Evolutionary conservation across 2,797 vertebrate species (phyloP), one percentile per base, ranked within the genome.

Genomic region (Cynodonichthys magdalenae): DNA sequence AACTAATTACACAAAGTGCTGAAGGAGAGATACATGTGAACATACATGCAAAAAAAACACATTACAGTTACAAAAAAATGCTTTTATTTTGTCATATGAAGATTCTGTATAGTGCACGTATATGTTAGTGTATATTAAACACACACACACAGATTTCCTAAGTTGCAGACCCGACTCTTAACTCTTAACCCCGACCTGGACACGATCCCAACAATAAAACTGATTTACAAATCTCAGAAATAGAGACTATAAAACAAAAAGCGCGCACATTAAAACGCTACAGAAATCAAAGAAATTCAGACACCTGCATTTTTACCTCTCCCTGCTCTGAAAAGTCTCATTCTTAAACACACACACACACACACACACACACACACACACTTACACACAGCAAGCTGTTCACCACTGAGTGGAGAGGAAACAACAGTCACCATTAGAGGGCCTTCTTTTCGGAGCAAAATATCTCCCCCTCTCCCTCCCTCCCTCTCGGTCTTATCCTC

Each of bases 391-490:
- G 42, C 57, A 18, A 65, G 55, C 17, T 66, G 71, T 73, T 77
- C 75, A 71, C 24, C 71, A 75, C 34, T 65, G 77, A 82, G 84
- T 71, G 77, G 53, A 62, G 77, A 69, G 67, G 58, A 86, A 59
- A 84, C 77, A 86, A 80, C 77, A 73, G 77, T 82, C 75, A 59
- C 78, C 67, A 83, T 85, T 77, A 83, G 66, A 75, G 76, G 63
- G 69, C 75, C 79, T 70, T 69, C 67, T 70, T 76, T 79, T 73
- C 9, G 24, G 53, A 79, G 54, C 57, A 54, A 67, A 74, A 66
- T 51, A 19, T 66, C 36, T 54, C 68, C 19, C 29, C 34, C 36
- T 63, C 29, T 8, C 28, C 55, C 62, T 36, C 34, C 31, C 31
- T 31, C 31, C 24, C 24, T 31, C 39, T 42, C 58, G 44, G 36